These are phyloP conservation scores for Andrena bucephala DNA, from an alignment of 2,888 invertebrate species.

Conservation along the genomic window DNA sequence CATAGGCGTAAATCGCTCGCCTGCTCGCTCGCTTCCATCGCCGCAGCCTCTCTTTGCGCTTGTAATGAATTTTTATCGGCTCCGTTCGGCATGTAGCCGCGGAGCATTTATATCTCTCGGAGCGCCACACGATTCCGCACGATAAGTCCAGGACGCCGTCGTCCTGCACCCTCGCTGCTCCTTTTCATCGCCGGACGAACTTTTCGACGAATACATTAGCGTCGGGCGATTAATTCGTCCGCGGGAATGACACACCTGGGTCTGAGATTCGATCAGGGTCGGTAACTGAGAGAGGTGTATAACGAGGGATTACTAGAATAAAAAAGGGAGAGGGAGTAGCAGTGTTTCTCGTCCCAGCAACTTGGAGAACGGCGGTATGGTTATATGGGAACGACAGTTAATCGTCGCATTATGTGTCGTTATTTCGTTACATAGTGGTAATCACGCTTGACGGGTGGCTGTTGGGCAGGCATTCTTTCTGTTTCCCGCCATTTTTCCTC, in stretches of 20 bases:
- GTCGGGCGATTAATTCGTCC: slow-evolving; percentile 37
- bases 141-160: slow-evolving; percentile 30
- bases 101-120: slow-evolving; percentile 55
- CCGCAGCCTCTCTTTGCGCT: slow-evolving; percentile 58
- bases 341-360: neutral
- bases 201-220: slow-evolving; percentile 40
- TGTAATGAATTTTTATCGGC: slow-evolving; percentile 67
- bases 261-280: neutral
- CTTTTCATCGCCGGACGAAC: neutral
- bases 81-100: slow-evolving; percentile 49
- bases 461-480: slow-evolving; percentile 3
- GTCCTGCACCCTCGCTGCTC: neutral
- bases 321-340: too few species aligned
- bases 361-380: slow-evolving; percentile 4
- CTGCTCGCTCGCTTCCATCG: slow-evolving; percentile 5
- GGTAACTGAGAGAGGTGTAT: too few species aligned
- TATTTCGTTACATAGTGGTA: slow-evolving; percentile 16
- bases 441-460: neutral
- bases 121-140: slow-evolving; percentile 35
- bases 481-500: neutral
- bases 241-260: neutral
- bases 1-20: slow-evolving; percentile 68
- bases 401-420: slow-evolving; percentile 17
- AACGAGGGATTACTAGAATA: too few species aligned
- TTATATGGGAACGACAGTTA: slow-evolving; percentile 4